Evolutionary conservation across 2,113 vertebrate species (phyloP).

Genomic region (Syngnathus scovelli): DNA sequence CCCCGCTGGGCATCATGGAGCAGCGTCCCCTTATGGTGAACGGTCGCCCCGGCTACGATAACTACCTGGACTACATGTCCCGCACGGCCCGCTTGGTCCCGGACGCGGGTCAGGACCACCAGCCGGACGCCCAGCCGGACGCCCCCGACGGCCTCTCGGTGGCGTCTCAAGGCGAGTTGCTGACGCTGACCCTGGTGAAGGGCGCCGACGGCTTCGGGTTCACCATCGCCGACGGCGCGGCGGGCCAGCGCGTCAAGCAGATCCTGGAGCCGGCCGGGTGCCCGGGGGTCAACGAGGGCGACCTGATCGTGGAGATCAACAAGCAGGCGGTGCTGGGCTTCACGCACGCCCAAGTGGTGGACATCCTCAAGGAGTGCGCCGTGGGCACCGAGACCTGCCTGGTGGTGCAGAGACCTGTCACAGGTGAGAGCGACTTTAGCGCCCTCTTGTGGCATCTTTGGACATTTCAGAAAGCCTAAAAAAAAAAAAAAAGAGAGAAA

Average conservation of each 20-base stretch:
- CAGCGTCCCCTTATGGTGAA: constrained; percentile 91
- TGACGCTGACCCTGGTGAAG: constrained; percentile 97
- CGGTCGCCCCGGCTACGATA: constrained; percentile 92
- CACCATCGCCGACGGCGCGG: constrained; percentile 92
- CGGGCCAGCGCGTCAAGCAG: constrained; percentile 95
- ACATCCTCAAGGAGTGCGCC: constrained; percentile 94
- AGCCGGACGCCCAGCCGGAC: constrained; percentile 87
- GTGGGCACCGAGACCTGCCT: constrained; percentile 87
- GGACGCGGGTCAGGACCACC: constrained; percentile 73
- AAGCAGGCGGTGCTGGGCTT: constrained; percentile 89
- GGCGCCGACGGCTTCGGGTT: constrained; percentile 95
- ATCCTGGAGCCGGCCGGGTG: constrained; percentile 95
- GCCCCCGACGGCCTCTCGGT: constrained; percentile 86
- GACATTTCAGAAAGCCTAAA: not conserved
- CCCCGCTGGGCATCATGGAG: constrained; percentile 91
- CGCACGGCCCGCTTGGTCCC: constrained; percentile 85
- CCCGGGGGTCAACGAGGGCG: constrained; percentile 92
- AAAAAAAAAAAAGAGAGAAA: too few relatives aligned
- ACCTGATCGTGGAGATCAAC: constrained; percentile 98
- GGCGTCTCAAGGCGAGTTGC: constrained; percentile 94
- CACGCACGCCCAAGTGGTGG: constrained; percentile 95
- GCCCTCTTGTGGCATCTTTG: too few relatives aligned
- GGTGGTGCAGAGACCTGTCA: constrained; percentile 89
- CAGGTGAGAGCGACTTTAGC: constrained; percentile 52
- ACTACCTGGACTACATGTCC: constrained; percentile 94